Conservation (phyloP, 2,888 invertebrate species). For the Ceriagrion tenellum region DNA sequence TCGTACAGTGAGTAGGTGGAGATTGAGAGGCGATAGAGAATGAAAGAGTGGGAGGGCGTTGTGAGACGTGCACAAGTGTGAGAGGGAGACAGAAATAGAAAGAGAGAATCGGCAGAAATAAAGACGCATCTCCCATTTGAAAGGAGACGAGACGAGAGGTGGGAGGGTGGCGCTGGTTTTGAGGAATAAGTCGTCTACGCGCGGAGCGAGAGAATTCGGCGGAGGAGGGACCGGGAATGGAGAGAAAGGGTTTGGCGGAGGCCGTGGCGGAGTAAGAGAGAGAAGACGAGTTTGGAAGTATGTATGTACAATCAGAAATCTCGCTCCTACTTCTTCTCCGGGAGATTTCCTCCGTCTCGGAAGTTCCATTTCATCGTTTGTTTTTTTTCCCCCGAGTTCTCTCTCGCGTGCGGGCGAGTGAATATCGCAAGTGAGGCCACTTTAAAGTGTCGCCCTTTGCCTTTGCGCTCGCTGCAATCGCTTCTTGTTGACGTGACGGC, state of each 20-base stretch:
- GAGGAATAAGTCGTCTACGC: constrained; percentile 23
- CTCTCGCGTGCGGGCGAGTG: background rate
- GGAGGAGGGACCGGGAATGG: background rate
- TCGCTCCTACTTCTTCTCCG: constrained; percentile 28
- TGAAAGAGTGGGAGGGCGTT: background rate
- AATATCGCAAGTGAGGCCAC: constrained; percentile 36
- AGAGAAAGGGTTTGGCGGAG: background rate
- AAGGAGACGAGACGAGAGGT: too few relatives aligned
- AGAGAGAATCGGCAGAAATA: constrained; percentile 30
- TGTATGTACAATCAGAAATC: constrained; percentile 56
- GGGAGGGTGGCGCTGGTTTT: background rate
- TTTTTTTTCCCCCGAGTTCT: background rate
- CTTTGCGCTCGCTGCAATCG: background rate
- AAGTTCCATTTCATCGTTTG: background rate
- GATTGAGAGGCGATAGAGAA: background rate
- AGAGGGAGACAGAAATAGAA: background rate
- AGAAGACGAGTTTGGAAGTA: background rate
- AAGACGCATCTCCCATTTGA: background rate
- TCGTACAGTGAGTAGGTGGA: background rate
- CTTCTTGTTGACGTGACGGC: background rate
- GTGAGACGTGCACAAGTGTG: constrained; percentile 42
- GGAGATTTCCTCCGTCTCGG: constrained; percentile 10
- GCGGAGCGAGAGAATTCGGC: background rate
- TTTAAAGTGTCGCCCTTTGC: background rate
- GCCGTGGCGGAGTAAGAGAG: background rate